A percentile compares a stretch with the other conserved stretches of the same genome.
phyloP scores from a whole-genome alignment of 2,888 invertebrate genomes.

The Monopis laevigella region DNA sequence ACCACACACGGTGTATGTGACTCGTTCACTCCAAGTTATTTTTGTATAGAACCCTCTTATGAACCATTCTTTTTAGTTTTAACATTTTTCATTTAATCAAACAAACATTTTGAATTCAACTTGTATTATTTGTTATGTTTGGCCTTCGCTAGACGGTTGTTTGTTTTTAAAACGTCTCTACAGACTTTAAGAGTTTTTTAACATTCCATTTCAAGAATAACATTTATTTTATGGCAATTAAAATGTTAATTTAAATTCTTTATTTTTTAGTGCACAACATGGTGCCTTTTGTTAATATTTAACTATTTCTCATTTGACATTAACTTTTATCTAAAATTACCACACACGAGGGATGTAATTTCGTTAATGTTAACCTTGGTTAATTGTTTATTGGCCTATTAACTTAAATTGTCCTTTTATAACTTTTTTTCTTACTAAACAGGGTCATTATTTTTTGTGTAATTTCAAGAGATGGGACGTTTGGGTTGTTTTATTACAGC shows the following conservation, averaged over 20 bases:
- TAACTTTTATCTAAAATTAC: constrained; percentile 7
- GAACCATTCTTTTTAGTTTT: constrained; percentile 3
- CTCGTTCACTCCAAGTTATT: constrained; percentile 6
- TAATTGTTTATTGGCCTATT: constrained; percentile 8
- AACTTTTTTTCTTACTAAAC: constrained; percentile 3
- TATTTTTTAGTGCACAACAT: constrained; percentile 3
- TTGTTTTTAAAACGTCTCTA: neutral
- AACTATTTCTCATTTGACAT: no score
- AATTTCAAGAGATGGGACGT: constrained; percentile 2
- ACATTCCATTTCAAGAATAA: constrained; percentile 4
- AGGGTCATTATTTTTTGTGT: constrained; percentile 9
- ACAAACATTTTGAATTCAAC: constrained; percentile 2
- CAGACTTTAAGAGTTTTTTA: neutral
- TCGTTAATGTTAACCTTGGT: neutral
- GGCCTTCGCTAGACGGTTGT: neutral
- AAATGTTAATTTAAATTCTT: constrained; percentile 6
- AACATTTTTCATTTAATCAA: constrained; percentile 6
- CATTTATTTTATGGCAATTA: constrained; percentile 7
- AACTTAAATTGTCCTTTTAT: neutral
- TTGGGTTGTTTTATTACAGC: no score
- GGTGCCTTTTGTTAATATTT: no score
- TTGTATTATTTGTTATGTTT: constrained; percentile 4
- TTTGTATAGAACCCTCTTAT: constrained; percentile 6
- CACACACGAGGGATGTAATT: constrained; percentile 6
- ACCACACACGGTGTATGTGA: constrained; percentile 6